Percentiles rank a stretch among this genome's conserved stretches.
phyloP scores from a whole-genome alignment of 2,888 invertebrate genomes.

The Meganola albula region DNA sequence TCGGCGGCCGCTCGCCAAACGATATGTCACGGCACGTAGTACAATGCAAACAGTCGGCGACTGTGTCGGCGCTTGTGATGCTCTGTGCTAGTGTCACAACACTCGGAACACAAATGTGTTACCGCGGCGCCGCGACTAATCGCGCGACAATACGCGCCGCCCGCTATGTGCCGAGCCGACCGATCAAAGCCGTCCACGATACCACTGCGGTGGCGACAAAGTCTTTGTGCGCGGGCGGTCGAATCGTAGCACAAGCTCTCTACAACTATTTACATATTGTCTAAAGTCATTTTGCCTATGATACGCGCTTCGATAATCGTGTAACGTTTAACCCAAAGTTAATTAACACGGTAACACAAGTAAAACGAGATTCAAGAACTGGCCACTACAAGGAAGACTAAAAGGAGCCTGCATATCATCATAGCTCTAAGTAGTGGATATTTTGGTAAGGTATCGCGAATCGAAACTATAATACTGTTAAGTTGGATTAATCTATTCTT shows the following conservation, averaged over 20 bases:
- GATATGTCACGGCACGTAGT: constrained; percentile 72
- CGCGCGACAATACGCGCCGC: constrained; percentile 51
- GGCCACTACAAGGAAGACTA: too few relatives aligned
- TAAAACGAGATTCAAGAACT: constrained; percentile 41
- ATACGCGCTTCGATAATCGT: too few relatives aligned
- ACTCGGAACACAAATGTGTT: constrained; percentile 38
- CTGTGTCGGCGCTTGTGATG: constrained; percentile 64
- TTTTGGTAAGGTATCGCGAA: constrained; percentile 59
- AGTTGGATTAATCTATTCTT: constrained; percentile 63
- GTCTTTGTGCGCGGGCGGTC: constrained; percentile 59
- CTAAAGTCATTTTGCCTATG: too few relatives aligned
- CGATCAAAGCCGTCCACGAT: constrained; percentile 42
- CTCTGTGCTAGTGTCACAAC: constrained; percentile 60
- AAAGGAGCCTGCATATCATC: too few relatives aligned
- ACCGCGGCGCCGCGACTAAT: constrained; percentile 64
- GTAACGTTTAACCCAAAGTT: too few relatives aligned
- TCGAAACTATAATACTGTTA: constrained; percentile 61
- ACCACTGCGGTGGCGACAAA: constrained; percentile 54
- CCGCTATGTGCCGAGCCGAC: constrained; percentile 25
- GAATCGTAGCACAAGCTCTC: constrained; percentile 7
- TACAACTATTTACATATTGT: too few relatives aligned
- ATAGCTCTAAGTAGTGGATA: too few relatives aligned
- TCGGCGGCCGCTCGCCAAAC: constrained; percentile 54
- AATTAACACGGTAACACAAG: constrained; percentile 53
- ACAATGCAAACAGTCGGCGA: constrained; percentile 74